Percentiles rank a stretch among this genome's conserved stretches.
Evolutionary conservation across 2,888 invertebrate genomes (phyloP).

Genomic region (Drosophila siamana): DNA sequence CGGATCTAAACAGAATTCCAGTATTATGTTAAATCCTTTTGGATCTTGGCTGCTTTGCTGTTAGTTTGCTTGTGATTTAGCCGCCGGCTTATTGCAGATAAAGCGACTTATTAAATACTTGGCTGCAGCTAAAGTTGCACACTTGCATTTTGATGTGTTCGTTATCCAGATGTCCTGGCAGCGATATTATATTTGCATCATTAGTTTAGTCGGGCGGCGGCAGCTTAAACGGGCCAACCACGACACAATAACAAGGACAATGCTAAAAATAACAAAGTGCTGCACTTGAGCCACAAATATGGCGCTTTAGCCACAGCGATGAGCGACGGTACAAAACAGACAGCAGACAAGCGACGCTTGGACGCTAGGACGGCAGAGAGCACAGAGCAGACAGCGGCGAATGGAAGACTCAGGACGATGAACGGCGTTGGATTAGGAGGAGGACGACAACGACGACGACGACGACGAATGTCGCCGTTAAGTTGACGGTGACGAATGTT

Average conservation of each 20-base stretch:
- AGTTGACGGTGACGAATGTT: constrained; percentile 77
- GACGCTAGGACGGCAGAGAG: too few species aligned
- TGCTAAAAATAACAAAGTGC: constrained; percentile 76
- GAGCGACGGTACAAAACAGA: constrained; percentile 30
- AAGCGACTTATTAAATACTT: constrained; percentile 38
- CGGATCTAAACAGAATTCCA: background rate
- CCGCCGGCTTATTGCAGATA: constrained; percentile 55
- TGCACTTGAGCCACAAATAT: constrained; percentile 78
- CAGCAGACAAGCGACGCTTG: too few species aligned
- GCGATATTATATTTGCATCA: constrained; percentile 67
- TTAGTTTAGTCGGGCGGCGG: constrained; percentile 33
- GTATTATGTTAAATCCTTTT: background rate
- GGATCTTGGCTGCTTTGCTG: background rate
- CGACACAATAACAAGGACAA: constrained; percentile 49
- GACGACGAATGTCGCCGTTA: constrained; percentile 51
- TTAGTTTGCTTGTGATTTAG: constrained; percentile 32
- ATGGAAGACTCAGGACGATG: constrained; percentile 16
- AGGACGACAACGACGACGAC: background rate
- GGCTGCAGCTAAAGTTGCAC: too few species aligned
- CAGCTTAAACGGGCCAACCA: constrained; percentile 17
- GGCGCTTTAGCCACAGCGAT: constrained; percentile 41
- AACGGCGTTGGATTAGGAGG: constrained; percentile 21
- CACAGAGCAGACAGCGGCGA: constrained; percentile 15
- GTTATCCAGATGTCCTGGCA: constrained; percentile 11
- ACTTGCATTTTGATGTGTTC: constrained; percentile 11